A percentile compares a stretch with the other conserved stretches of the same genome.
These are phyloP conservation scores for Lacanobia wlatinum DNA, from an alignment of 2,888 invertebrate species.

Conservation along the genomic window DNA sequence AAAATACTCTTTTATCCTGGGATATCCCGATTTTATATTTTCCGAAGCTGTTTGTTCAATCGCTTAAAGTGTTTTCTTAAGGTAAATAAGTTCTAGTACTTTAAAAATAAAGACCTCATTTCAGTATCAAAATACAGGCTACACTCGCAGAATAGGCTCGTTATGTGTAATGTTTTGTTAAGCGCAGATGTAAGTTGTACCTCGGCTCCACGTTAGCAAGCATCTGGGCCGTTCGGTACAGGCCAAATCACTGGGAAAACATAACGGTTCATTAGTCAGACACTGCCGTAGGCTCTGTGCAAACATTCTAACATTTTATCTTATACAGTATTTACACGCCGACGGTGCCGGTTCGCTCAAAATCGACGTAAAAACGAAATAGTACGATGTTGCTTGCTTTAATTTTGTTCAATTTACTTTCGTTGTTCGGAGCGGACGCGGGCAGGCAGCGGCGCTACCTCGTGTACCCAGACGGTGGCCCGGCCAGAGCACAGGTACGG, in stretches of 20 bases:
- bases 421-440: conserved; percentile 70
- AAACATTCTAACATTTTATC: conserved; percentile 85
- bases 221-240: conserved; percentile 75
- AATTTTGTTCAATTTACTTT: conserved; percentile 82
- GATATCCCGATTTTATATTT: no score
- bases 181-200: conserved; percentile 63
- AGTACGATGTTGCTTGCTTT: conserved; percentile 77
- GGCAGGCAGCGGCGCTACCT: conserved; percentile 89
- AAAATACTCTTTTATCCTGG: no score
- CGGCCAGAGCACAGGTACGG: conserved; percentile 91
- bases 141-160: conserved; percentile 48
- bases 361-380: conserved; percentile 69
- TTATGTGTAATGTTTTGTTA: conserved; percentile 70
- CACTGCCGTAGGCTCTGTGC: conserved; percentile 79
- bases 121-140: conserved; percentile 35
- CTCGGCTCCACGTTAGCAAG: conserved; percentile 58
- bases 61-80: conserved; percentile 3
- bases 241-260: conserved; percentile 86
- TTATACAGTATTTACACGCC: conserved; percentile 81
- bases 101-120: conserved; percentile 29
- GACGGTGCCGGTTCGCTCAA: conserved; percentile 72
- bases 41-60: not conserved
- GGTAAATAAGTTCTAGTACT: conserved; percentile 3
- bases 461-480: conserved; percentile 91
- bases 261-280: conserved; percentile 89